phyloP scores from a whole-genome alignment of 1,140 invertebrate species.

The Ooceraea biroi region DNA sequence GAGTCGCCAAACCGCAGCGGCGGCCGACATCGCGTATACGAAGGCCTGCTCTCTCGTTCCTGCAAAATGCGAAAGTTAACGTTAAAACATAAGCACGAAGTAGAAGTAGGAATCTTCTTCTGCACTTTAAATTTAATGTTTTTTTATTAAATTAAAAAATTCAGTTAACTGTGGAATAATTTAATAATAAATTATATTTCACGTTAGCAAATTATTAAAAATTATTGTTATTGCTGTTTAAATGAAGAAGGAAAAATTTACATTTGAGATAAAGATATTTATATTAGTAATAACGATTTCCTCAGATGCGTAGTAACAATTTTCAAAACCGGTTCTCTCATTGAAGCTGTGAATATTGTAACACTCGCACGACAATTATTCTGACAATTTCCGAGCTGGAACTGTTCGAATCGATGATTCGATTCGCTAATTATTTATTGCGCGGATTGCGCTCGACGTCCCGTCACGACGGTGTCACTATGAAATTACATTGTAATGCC shows the following conservation, averaged over 20 bases:
- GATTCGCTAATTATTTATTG: slow-evolving; percentile 1
- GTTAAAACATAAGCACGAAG: not conserved
- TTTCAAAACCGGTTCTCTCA: no score
- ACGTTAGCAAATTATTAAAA: no score
- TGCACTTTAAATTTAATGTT: not conserved
- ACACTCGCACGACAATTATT: not conserved
- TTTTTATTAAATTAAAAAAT: no score
- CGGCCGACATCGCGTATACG: slow-evolving; percentile 91
- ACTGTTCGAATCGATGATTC: not conserved
- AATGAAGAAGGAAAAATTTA: no score
- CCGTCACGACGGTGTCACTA: not conserved
- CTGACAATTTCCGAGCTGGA: not conserved
- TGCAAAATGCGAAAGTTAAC: slow-evolving; percentile 75
- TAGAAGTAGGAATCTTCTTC: not conserved
- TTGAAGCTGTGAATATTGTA: not conserved
- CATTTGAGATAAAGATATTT: no score
- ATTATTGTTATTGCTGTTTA: no score
- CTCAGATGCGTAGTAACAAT: no score
- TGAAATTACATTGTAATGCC: not conserved
- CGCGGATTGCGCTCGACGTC: not conserved
- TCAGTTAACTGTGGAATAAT: no score
- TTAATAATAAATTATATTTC: no score
- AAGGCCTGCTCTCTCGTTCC: slow-evolving; percentile 93
- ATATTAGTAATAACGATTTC: slow-evolving; percentile 2
- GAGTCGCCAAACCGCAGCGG: slow-evolving; percentile 90